phyloP scores from a whole-genome alignment of 2,888 invertebrate species.

The Melinopterus prodromus region DNA sequence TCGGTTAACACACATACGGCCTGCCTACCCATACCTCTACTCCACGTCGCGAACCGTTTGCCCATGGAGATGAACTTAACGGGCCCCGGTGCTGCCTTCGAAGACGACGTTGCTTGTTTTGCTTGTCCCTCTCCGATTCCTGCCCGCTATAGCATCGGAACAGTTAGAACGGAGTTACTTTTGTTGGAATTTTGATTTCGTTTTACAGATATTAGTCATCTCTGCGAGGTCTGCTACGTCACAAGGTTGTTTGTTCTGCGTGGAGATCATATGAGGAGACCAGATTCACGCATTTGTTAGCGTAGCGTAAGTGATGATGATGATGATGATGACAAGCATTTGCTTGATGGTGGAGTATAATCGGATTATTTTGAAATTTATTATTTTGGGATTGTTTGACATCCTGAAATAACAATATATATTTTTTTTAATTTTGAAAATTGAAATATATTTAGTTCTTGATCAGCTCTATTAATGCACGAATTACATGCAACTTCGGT shows the following conservation, averaged over 20 bases:
- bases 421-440: too few species aligned
- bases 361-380: too few species aligned
- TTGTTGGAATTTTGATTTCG: constrained; percentile 4
- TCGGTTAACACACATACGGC: not conserved
- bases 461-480: too few species aligned
- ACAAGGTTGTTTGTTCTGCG: not conserved
- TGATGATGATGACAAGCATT: not conserved
- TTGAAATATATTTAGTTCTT: too few species aligned
- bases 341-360: not conserved
- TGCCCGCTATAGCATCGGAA: not conserved
- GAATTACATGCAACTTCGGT: too few species aligned
- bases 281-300: not conserved
- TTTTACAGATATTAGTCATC: not conserved
- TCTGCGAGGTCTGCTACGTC: not conserved
- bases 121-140: not conserved
- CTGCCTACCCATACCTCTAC: not conserved
- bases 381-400: too few species aligned
- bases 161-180: constrained; percentile 4
- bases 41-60: not conserved
- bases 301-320: not conserved
- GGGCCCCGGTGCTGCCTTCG: not conserved
- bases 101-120: not conserved
- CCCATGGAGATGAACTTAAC: not conserved
- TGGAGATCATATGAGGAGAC: not conserved
- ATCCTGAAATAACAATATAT: too few species aligned